Percentiles rank a stretch among this genome's conserved stretches.
Conservation (phyloP, 1,140 invertebrate genomes). For the Aradophagus sp. region DNA sequence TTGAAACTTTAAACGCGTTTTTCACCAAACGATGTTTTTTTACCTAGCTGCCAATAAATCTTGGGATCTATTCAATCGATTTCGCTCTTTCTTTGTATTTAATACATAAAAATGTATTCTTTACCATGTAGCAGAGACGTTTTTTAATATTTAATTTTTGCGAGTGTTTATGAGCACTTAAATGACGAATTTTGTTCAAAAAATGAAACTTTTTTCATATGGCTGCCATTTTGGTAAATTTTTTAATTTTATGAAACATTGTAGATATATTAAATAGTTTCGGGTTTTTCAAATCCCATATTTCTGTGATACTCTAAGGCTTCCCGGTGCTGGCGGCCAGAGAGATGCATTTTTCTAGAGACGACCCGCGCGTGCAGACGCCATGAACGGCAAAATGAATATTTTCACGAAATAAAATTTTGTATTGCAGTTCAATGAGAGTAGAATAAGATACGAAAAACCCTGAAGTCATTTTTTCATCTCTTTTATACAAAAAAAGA, state of each 20-base stretch:
- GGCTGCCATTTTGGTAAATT: no score
- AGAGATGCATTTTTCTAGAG: slow-evolving; percentile 2
- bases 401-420: slow-evolving; percentile 3
- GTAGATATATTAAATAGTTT: no score
- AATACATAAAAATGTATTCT: slow-evolving; percentile 5
- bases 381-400: not conserved
- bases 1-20: slow-evolving; percentile 19
- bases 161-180: no score
- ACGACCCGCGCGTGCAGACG: slow-evolving; percentile 2
- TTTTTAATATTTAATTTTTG: no score
- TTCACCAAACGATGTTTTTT: slow-evolving; percentile 17
- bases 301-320: slow-evolving; percentile 5
- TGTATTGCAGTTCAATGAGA: slow-evolving; percentile 1
- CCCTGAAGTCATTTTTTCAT: slow-evolving; percentile 2
- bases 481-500: not conserved
- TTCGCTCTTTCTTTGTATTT: no score
- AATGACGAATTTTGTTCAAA: slow-evolving; percentile 7
- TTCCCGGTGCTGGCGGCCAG: slow-evolving; percentile 9
- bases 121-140: slow-evolving; percentile 6
- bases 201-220: no score
- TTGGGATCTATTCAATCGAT: slow-evolving; percentile 12
- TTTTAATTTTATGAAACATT: no score
- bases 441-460: slow-evolving; percentile 9
- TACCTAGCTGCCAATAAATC: slow-evolving; percentile 6
- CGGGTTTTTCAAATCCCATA: slow-evolving; percentile 1